Evolutionary conservation across 2,888 invertebrate genomes (phyloP).

Genomic region (Strigamia maritima): DNA sequence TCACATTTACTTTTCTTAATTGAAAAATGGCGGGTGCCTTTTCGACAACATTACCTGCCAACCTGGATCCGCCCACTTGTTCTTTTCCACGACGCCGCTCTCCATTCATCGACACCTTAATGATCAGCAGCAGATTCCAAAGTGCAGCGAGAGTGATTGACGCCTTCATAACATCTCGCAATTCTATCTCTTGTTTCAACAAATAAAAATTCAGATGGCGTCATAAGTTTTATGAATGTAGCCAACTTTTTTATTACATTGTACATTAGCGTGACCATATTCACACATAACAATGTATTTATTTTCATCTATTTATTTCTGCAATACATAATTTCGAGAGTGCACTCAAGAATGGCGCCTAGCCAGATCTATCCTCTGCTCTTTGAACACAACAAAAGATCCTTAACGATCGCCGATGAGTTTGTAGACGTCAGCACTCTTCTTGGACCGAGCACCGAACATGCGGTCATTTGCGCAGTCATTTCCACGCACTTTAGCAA

Average conservation of each 20-base stretch:
- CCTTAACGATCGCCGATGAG: conserved; percentile 25
- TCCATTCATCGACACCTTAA: conserved; percentile 22
- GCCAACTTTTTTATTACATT: not conserved
- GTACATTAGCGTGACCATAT: not conserved
- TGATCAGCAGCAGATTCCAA: not conserved
- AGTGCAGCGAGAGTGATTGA: conserved; percentile 12
- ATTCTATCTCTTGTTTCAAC: not conserved
- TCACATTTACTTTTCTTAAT: conserved; percentile 20
- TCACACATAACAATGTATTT: not conserved
- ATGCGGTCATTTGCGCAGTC: conserved; percentile 18
- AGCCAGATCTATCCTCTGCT: conserved; percentile 6
- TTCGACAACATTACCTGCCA: not conserved
- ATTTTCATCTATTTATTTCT: not conserved
- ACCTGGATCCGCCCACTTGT: conserved; percentile 16
- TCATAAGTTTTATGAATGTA: not conserved
- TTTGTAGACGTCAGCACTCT: conserved; percentile 17
- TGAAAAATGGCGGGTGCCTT: conserved; percentile 6
- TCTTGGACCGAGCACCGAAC: not conserved
- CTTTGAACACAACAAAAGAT: conserved; percentile 23
- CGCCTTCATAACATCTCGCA: not conserved
- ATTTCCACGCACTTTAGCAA: conserved; percentile 25
- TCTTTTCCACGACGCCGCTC: conserved; percentile 6
- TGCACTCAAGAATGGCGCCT: not conserved
- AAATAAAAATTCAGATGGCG: not conserved
- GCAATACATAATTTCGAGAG: not conserved